Percentiles rank a stretch among this genome's conserved stretches.
These are phyloP conservation scores for Agapornis roseicollis DNA, from an alignment of 2,113 vertebrate genomes.

Conservation along the genomic window DNA sequence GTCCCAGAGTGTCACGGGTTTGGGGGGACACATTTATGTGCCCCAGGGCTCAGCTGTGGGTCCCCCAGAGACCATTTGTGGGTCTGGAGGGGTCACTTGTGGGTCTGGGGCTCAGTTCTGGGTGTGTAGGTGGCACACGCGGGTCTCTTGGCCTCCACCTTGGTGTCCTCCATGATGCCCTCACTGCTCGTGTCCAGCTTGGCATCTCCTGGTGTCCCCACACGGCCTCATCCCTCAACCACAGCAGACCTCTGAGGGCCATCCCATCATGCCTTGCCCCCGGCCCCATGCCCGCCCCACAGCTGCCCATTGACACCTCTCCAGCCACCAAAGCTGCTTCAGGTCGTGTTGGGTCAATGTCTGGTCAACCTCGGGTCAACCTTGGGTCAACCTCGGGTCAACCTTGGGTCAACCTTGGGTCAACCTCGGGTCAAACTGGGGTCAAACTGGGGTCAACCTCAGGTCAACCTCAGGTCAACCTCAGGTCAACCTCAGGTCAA, in stretches of 20 bases:
- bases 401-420: no score
- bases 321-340: not conserved
- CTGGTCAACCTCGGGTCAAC: no score
- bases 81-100: not conserved
- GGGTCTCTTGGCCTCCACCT: not conserved
- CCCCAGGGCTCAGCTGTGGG: not conserved
- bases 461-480: no score
- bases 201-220: not conserved
- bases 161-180: not conserved
- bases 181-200: not conserved
- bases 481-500: no score
- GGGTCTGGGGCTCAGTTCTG: not conserved
- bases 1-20: not conserved
- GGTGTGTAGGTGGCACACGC: not conserved
- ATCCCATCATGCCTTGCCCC: not conserved
- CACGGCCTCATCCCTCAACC: not conserved
- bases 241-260: not conserved
- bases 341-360: not conserved
- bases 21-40: not conserved
- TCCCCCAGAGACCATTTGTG: not conserved
- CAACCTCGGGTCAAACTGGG: no score
- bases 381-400: no score
- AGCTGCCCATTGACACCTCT: not conserved
- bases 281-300: not conserved
- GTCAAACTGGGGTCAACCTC: no score